Conservation (phyloP, 2,113 vertebrate genomes). For the Eudyptes chrysolophus region DNA sequence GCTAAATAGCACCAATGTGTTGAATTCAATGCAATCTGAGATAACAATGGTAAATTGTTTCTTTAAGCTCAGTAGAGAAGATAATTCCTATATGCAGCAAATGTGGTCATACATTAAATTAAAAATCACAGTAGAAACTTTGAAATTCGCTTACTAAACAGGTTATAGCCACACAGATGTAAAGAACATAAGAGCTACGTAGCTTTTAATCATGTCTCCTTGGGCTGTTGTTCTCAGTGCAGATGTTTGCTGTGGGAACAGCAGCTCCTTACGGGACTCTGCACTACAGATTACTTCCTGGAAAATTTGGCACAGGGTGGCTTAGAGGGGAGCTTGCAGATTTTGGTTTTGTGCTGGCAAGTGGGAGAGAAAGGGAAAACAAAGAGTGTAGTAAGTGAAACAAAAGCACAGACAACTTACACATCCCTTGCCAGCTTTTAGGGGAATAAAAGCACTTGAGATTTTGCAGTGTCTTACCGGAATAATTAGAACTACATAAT, state of each 20-base stretch:
- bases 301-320: constrained; percentile 34
- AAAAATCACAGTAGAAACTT: not conserved
- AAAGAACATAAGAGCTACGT: not conserved
- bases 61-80: not conserved
- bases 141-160: not conserved
- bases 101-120: not conserved
- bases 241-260: constrained; percentile 51
- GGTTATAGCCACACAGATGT: not conserved
- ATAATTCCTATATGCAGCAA: not conserved
- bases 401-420: constrained; percentile 35
- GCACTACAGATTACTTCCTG: constrained; percentile 30
- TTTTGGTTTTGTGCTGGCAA: constrained; percentile 42
- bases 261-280: not conserved
- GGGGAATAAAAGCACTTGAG: constrained; percentile 38
- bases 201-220: constrained; percentile 17
- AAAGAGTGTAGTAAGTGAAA: constrained; percentile 31
- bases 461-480: not conserved
- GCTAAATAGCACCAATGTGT: not conserved
- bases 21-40: not conserved
- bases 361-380: constrained; percentile 25
- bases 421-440: constrained; percentile 38
- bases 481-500: constrained; percentile 43
- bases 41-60: not conserved
- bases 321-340: constrained; percentile 14
- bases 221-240: constrained; percentile 11